Evolutionary conservation across 2,888 invertebrate species (phyloP), one percentile per base, ranked within the genome.

Genomic region (Slavum lentiscoides): DNA sequence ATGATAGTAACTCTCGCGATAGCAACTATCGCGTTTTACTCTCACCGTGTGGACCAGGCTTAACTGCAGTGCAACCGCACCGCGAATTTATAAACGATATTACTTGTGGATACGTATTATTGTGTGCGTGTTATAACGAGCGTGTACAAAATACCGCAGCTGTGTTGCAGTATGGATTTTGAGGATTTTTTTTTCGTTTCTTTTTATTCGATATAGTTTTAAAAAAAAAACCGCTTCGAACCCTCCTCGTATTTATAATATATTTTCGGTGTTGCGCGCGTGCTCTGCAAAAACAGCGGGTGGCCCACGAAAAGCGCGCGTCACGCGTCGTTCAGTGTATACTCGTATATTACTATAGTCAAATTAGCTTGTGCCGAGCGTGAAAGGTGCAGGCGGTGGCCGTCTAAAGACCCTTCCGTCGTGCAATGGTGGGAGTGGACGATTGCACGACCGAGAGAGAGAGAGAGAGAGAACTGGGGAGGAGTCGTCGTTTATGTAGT

Each of bases 321-420:
- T 55, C 74, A 23, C 30, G 30, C 30, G 30, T 30, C 1, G 30
- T 4, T n/a, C n/a, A n/a, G 30, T 4, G 30, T 30, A 30, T 30
- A 4, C 30, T n/a, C 30, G 30, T 30, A 30, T 4, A 4, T n/a
- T 30, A 30, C 30, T 68, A 68, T 64, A 76, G 76, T 76, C 59
- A 76, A 77, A 77, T 77, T 77, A 77, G 77, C 77, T 61, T 53
- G 68, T 37, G 77, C 37, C 23, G 77, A 69, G 69, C 77, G 77
- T 62, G 77, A 77, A 77, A 70, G 77, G 76, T 62, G 76, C 61
- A n/a, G 74, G 73, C 53, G 66, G 74, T 55, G 55, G 37, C 37
- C 69, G 77, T 49, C 53, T 69, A 69, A 69, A 77, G 76, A 69
- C 77, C 69, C 77, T 69, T 43, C 23, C 61, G n/a, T 43, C 21